These are phyloP conservation scores for Rhinichthys klamathensis DNA, from an alignment of 2,113 vertebrate species.

Conservation along the genomic window DNA sequence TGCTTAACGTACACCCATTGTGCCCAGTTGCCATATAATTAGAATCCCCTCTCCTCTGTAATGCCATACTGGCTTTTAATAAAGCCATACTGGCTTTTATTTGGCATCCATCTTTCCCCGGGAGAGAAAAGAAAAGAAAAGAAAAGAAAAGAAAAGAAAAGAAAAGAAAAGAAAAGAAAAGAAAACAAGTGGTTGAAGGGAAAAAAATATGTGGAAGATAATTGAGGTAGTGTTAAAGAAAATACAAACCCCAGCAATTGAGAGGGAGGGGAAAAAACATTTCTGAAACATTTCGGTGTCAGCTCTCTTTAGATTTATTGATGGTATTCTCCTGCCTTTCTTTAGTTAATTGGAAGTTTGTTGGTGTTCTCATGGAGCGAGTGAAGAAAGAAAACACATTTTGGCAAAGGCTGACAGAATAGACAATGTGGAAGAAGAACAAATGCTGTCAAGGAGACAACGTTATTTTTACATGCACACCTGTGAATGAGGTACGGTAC, in stretches of 20 bases:
- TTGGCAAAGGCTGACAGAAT: conserved; percentile 67
- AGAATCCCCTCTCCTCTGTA: conserved; percentile 31
- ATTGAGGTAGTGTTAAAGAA: conserved; percentile 48
- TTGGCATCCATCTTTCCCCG: conserved; percentile 49
- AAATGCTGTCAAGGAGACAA: conserved; percentile 57
- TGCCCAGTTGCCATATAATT: conserved; percentile 32
- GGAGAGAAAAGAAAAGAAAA: conserved; percentile 20
- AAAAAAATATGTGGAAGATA: conserved; percentile 53
- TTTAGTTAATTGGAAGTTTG: conserved; percentile 71
- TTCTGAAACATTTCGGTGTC: conserved; percentile 65
- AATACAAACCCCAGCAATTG: conserved; percentile 40
- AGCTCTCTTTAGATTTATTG: conserved; percentile 67
- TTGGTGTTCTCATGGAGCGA: conserved; percentile 50
- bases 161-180: conserved; percentile 41
- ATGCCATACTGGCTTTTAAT: conserved; percentile 45
- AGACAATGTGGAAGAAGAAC: conserved; percentile 60
- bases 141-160: conserved; percentile 38
- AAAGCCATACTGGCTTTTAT: conserved; percentile 46
- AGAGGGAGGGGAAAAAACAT: conserved; percentile 40
- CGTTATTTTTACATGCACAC: neutral
- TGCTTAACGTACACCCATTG: neutral
- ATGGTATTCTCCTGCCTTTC: conserved; percentile 60
- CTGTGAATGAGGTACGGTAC: neutral
- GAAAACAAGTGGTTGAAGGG: conserved; percentile 3
- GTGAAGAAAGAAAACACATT: conserved; percentile 66